Percentiles rank a stretch among this genome's conserved stretches.
These are phyloP conservation scores for Aix galericulata DNA, from an alignment of 2,113 vertebrate genomes.

Conservation along the genomic window DNA sequence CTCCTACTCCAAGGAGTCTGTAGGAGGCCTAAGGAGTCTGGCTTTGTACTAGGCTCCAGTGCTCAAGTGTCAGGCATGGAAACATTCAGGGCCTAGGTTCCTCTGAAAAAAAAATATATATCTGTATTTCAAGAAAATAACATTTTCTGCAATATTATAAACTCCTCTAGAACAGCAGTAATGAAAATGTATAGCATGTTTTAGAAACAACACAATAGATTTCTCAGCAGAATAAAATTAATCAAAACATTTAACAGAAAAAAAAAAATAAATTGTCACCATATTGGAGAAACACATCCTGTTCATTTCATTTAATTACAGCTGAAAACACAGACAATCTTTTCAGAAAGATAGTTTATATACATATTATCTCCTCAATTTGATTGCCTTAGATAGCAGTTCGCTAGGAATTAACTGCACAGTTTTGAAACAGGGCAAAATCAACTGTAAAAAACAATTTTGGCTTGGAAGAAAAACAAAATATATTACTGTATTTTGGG, in stretches of 20 bases:
- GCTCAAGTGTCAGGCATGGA: not conserved
- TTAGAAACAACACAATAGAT: not conserved
- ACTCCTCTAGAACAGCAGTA: not conserved
- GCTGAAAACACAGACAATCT: not conserved
- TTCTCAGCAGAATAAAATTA: not conserved
- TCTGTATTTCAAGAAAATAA: not conserved
- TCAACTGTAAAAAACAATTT: not conserved
- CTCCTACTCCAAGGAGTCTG: not conserved
- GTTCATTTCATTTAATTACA: not conserved
- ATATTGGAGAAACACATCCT: not conserved
- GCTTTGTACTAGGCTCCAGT: not conserved
- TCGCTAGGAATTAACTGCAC: not conserved
- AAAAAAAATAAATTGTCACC: not conserved
- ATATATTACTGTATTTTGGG: not conserved
- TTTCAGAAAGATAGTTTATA: not conserved
- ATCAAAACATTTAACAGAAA: not conserved
- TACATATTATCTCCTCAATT: not conserved
- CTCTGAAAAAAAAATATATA: not conserved
- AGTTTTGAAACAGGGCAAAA: not conserved
- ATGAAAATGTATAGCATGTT: not conserved
- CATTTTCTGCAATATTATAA: not conserved
- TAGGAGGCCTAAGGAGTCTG: not conserved
- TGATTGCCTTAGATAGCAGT: not conserved
- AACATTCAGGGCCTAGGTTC: not conserved
- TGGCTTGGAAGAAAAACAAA: not conserved